These are phyloP conservation scores for Drosophila sp. DNA, from an alignment of 1,140 invertebrate genomes.

Conservation along the genomic window DNA sequence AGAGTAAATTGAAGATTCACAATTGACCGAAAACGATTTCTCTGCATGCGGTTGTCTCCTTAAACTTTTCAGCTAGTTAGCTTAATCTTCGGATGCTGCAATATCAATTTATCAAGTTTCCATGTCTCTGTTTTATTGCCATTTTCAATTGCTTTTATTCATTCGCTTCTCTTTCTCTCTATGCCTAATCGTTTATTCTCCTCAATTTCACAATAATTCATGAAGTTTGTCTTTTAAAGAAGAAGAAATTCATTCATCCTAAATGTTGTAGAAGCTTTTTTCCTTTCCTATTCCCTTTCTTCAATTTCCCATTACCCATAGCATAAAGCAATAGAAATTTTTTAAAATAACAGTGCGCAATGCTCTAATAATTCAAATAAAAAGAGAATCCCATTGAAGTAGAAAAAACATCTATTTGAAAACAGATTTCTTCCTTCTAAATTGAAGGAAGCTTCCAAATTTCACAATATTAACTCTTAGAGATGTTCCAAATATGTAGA, in stretches of 20 bases:
- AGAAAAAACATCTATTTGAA: no score
- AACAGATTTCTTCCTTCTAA: no score
- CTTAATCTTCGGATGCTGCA: neutral
- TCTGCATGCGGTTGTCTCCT: neutral
- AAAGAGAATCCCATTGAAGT: no score
- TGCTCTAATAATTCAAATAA: no score
- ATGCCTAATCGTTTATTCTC: neutral
- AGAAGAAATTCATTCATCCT: neutral
- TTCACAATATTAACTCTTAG: no score
- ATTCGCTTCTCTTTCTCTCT: neutral
- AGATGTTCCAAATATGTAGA: no score
- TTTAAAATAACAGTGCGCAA: no score
- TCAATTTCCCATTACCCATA: neutral
- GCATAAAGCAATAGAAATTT: no score
- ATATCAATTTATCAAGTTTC: conserved; percentile 18
- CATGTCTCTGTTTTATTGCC: neutral
- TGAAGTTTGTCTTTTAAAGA: conserved; percentile 1
- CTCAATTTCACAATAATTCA: neutral
- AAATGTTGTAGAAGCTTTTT: neutral
- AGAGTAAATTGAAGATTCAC: neutral
- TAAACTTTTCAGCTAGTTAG: neutral
- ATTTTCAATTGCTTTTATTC: neutral
- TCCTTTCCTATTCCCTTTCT: neutral
- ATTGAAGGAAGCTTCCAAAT: no score
- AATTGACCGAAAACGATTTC: neutral